phyloP scores from a whole-genome alignment of 2,797 vertebrate species.

The Margarornis squamiger region DNA sequence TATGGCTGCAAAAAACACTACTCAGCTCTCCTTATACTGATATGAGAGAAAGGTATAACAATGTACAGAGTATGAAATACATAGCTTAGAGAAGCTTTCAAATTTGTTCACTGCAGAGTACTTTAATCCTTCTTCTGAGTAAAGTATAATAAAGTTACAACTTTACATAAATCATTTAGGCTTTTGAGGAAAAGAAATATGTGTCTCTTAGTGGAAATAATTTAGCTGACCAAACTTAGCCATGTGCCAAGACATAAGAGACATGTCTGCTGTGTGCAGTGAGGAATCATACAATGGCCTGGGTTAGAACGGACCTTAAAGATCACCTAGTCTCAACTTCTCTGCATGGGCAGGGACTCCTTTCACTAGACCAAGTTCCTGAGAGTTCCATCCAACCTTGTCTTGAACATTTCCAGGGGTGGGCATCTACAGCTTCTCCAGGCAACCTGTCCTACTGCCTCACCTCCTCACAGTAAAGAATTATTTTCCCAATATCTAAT shows the following conservation, averaged over 20 bases:
- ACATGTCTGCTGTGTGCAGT: not conserved
- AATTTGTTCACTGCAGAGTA: not conserved
- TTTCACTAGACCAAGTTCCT: not conserved
- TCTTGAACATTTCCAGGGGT: not conserved
- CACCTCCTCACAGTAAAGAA: not conserved
- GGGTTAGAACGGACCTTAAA: not conserved
- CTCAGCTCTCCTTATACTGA: not conserved
- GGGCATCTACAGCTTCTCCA: not conserved
- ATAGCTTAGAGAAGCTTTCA: not conserved
- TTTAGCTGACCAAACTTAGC: not conserved
- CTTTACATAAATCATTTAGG: not conserved
- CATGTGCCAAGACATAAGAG: not conserved
- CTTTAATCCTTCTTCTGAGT: not conserved
- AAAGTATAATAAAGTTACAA: not conserved
- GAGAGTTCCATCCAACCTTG: not conserved
- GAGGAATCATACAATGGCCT: not conserved
- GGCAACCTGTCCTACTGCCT: not conserved
- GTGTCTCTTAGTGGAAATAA: not conserved
- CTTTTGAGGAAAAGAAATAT: not conserved
- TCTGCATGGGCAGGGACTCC: not conserved
- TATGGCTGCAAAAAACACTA: not conserved
- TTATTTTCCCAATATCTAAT: not conserved
- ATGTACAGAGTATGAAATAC: not conserved
- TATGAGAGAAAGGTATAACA: not conserved
- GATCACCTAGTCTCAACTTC: not conserved